Evolutionary conservation across 2,797 vertebrate genomes (phyloP).

Genomic region (Gymnothorax reevesii): DNA sequence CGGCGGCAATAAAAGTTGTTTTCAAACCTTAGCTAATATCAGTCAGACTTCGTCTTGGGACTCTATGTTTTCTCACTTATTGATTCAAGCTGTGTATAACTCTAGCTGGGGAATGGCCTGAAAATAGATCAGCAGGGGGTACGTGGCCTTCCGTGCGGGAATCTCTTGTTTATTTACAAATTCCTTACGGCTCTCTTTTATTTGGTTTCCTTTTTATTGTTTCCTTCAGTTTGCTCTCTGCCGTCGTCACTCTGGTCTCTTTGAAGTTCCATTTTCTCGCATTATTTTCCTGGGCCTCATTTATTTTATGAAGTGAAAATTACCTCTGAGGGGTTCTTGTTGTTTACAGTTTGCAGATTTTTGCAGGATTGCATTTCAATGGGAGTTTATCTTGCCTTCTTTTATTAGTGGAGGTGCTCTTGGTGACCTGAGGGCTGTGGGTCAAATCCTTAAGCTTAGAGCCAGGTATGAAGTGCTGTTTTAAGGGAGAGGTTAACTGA

Average conservation of each 20-base stretch:
- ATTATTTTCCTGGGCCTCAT: conserved; percentile 47
- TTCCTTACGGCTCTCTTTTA: conserved; percentile 35
- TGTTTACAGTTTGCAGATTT: conserved; percentile 55
- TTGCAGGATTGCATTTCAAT: conserved; percentile 54
- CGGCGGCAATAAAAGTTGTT: not conserved
- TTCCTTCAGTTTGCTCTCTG: conserved; percentile 35
- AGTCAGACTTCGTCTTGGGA: not conserved
- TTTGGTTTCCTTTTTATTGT: conserved; percentile 51
- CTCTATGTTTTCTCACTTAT: conserved; percentile 24
- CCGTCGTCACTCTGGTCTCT: conserved; percentile 38
- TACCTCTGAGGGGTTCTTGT: conserved; percentile 45
- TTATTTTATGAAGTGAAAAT: conserved; percentile 55
- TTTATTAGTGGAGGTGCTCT: conserved; percentile 40
- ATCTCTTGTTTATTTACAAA: conserved; percentile 38
- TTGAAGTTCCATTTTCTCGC: conserved; percentile 54
- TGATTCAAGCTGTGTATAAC: conserved; percentile 33
- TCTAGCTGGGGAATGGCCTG: conserved; percentile 19
- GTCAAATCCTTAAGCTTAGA: conserved; percentile 43
- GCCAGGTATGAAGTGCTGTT: conserved; percentile 34
- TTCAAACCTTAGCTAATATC: not conserved
- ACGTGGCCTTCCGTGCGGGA: conserved; percentile 33
- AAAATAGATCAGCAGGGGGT: conserved; percentile 31
- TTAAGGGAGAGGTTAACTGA: not conserved
- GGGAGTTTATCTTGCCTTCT: conserved; percentile 50
- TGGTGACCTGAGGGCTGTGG: conserved; percentile 39